A percentile compares a stretch with the other conserved stretches of the same genome.
These are phyloP conservation scores for Onthophagus taurus DNA, from an alignment of 1,140 invertebrate genomes.

Conservation along the genomic window DNA sequence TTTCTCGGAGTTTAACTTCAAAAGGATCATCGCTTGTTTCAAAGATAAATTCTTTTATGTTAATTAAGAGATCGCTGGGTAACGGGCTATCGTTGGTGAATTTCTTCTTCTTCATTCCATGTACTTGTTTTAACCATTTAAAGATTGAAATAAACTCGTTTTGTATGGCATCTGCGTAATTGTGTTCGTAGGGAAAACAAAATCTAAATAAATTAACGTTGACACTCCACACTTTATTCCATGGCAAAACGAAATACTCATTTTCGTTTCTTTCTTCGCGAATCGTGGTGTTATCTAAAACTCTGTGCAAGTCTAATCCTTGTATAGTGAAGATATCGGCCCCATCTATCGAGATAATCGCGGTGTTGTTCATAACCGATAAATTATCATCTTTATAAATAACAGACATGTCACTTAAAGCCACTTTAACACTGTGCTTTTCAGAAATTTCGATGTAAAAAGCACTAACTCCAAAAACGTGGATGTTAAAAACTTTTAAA, in stretches of 20 bases:
- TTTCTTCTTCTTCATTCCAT: slow-evolving; percentile 59
- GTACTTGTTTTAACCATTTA: slow-evolving; percentile 85
- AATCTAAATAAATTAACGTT: slow-evolving; percentile 54
- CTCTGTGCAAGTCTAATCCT: slow-evolving; percentile 51
- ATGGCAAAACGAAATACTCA: slow-evolving; percentile 56
- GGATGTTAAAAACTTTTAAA: slow-evolving; percentile 36
- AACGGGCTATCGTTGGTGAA: slow-evolving; percentile 58
- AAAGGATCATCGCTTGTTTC: slow-evolving; percentile 97
- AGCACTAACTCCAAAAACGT: slow-evolving; percentile 47
- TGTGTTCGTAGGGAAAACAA: slow-evolving; percentile 64
- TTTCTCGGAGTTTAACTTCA: slow-evolving; percentile 91
- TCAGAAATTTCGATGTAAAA: slow-evolving; percentile 50
- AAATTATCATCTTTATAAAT: slow-evolving; percentile 16
- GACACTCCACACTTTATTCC: slow-evolving; percentile 65
- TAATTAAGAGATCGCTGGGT: slow-evolving; percentile 80
- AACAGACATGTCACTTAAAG: slow-evolving; percentile 34
- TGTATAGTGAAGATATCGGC: slow-evolving; percentile 67
- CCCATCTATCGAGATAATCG: slow-evolving; percentile 56
- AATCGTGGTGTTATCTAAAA: slow-evolving; percentile 51
- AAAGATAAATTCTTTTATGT: slow-evolving; percentile 77
- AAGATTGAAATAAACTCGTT: slow-evolving; percentile 83
- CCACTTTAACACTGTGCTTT: slow-evolving; percentile 50
- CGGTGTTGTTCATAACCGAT: slow-evolving; percentile 14
- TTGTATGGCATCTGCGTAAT: slow-evolving; percentile 87
- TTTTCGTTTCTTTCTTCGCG: slow-evolving; percentile 59